Conservation (phyloP, 2,888 invertebrate species). For the Pedicia rivosa region DNA sequence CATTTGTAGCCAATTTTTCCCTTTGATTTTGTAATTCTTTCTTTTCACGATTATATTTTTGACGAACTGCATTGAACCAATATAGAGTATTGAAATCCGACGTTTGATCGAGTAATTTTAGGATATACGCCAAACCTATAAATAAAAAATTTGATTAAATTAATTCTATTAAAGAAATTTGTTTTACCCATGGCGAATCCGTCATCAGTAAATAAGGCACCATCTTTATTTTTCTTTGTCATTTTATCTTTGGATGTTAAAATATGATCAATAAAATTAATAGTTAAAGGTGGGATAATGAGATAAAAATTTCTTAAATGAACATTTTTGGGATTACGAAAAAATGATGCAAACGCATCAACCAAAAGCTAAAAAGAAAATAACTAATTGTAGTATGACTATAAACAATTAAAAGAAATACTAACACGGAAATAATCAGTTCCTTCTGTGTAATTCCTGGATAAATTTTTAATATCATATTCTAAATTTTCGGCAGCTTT, state of each 20-base stretch:
- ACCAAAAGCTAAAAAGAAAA: slow-evolving; percentile 51
- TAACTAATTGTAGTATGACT: too few species aligned
- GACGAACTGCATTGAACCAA: slow-evolving; percentile 83
- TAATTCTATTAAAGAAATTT: too few species aligned
- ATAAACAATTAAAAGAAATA: slow-evolving; percentile 1
- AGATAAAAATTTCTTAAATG: slow-evolving; percentile 87
- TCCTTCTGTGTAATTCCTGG: slow-evolving; percentile 71
- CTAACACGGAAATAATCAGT: slow-evolving; percentile 66
- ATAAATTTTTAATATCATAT: slow-evolving; percentile 58
- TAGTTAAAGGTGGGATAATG: slow-evolving; percentile 81
- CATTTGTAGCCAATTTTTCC: slow-evolving; percentile 31
- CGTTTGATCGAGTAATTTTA: slow-evolving; percentile 77
- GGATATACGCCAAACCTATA: slow-evolving; percentile 79
- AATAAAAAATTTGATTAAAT: too few species aligned
- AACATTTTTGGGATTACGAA: slow-evolving; percentile 69
- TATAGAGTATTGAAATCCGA: slow-evolving; percentile 79
- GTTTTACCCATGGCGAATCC: slow-evolving; percentile 97
- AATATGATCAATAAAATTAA: slow-evolving; percentile 90
- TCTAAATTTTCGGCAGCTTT: slow-evolving; percentile 58
- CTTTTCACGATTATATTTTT: slow-evolving; percentile 51
- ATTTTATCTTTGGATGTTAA: slow-evolving; percentile 84
- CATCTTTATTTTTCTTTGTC: slow-evolving; percentile 57
- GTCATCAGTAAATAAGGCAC: slow-evolving; percentile 91
- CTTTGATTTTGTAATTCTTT: slow-evolving; percentile 36
- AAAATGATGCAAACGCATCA: slow-evolving; percentile 81